Conservation (phyloP, 2,113 vertebrate species). For the Tonatia bakeri region DNA sequence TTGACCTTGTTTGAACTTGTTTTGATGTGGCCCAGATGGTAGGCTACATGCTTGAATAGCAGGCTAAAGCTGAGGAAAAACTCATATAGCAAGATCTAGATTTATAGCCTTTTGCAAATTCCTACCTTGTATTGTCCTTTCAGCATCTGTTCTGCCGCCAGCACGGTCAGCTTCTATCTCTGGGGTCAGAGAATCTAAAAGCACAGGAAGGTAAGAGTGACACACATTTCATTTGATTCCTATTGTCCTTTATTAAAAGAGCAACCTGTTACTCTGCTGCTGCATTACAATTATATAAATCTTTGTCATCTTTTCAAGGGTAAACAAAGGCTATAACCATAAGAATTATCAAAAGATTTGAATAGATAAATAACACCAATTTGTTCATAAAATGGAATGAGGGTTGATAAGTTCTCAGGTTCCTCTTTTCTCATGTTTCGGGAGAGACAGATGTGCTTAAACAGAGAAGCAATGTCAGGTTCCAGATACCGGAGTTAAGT, state of each 20-base stretch:
- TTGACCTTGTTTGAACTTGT: conserved; percentile 94
- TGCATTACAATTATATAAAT: conserved; percentile 82
- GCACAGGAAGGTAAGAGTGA: conserved; percentile 90
- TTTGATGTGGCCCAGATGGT: conserved; percentile 98
- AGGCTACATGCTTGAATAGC: conserved; percentile 97
- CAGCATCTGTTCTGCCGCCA: conserved; percentile 99
- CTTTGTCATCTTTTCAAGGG: conserved; percentile 79
- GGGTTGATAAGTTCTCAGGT: background rate
- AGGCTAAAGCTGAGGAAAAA: conserved; percentile 93
- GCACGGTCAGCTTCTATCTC: conserved; percentile 99
- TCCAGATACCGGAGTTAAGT: conserved; percentile 44
- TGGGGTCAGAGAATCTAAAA: conserved; percentile 99
- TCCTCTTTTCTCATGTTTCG: background rate
- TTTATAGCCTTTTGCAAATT: conserved; percentile 98
- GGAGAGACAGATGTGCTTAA: conserved; percentile 47
- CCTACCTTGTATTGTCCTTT: conserved; percentile 99
- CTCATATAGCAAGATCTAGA: conserved; percentile 91
- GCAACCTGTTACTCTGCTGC: conserved; percentile 80
- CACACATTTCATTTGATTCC: conserved; percentile 83
- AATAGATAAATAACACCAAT: conserved; percentile 67
- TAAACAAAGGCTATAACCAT: conserved; percentile 76
- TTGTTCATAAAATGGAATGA: background rate
- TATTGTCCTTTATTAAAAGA: conserved; percentile 73
- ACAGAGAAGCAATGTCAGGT: conserved; percentile 43
- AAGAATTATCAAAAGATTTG: conserved; percentile 69